Conservation (phyloP, 2,797 vertebrate genomes). For the Acanthurus lineatus region DNA sequence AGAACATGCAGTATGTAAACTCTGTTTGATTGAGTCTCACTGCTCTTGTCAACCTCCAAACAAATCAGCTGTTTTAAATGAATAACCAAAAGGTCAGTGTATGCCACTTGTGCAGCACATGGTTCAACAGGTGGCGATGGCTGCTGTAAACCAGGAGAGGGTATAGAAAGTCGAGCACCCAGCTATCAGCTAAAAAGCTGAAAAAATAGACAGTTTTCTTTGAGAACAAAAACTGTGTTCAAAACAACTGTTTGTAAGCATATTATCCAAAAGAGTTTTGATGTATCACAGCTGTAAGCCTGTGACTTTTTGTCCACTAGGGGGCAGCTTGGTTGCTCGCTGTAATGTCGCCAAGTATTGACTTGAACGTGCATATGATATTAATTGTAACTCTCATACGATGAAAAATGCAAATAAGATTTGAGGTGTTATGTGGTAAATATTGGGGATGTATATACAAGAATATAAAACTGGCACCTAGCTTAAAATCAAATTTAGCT, state of each 20-base stretch:
- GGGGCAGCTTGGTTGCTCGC: neutral
- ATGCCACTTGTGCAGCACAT: neutral
- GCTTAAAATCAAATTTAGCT: neutral
- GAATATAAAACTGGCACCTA: neutral
- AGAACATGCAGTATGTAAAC: neutral
- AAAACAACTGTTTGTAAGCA: no score
- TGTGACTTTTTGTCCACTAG: neutral
- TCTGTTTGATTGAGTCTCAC: neutral
- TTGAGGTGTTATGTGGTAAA: neutral
- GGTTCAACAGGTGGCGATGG: neutral
- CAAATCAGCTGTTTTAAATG: no score
- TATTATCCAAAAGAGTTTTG: neutral
- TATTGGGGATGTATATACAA: neutral
- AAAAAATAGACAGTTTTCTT: neutral
- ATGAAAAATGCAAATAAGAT: neutral
- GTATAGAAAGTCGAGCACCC: neutral
- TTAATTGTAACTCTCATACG: no score
- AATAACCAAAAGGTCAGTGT: no score
- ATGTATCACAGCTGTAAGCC: neutral
- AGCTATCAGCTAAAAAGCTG: neutral
- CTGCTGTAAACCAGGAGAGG: neutral
- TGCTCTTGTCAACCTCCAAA: neutral
- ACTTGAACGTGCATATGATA: no score
- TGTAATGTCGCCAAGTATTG: no score
- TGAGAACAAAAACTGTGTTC: no score